Conservation (phyloP, 2,113 vertebrate genomes). For the Lanius ludovicianus region DNA sequence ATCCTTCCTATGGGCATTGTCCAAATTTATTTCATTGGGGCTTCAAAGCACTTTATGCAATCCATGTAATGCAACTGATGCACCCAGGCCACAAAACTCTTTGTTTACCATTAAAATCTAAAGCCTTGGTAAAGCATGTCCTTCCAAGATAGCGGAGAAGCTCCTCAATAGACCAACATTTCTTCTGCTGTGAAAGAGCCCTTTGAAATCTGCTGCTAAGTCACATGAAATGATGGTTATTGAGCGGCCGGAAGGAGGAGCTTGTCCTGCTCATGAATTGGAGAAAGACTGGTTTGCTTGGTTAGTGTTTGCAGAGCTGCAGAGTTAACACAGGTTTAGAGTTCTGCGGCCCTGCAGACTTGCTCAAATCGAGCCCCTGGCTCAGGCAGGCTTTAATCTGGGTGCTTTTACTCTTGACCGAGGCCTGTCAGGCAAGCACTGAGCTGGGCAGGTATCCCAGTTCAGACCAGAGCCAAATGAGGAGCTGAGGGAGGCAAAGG, state of each 20-base stretch:
- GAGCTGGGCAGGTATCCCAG: not conserved
- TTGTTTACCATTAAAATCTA: not conserved
- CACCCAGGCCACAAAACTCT: not conserved
- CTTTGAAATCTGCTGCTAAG: not conserved
- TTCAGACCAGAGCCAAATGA: not conserved
- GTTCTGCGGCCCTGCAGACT: not conserved
- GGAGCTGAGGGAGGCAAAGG: not conserved
- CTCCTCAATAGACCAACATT: not conserved
- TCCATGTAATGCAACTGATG: not conserved
- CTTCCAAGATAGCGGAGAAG: not conserved
- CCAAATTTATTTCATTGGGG: not conserved
- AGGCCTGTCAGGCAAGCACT: not conserved
- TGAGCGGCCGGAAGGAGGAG: not conserved
- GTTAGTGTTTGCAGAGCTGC: not conserved
- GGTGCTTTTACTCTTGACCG: accelerated
- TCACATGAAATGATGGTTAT: not conserved
- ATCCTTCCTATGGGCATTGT: not conserved
- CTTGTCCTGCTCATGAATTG: not conserved
- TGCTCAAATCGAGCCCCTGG: accelerated
- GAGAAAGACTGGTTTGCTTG: not conserved
- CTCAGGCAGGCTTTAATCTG: not conserved
- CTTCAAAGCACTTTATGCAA: not conserved
- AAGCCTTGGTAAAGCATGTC: not conserved
- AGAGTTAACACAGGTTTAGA: accelerated
- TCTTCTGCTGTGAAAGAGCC: not conserved